These are phyloP conservation scores for Euplexia lucipara DNA, from an alignment of 2,888 invertebrate genomes.

Conservation along the genomic window DNA sequence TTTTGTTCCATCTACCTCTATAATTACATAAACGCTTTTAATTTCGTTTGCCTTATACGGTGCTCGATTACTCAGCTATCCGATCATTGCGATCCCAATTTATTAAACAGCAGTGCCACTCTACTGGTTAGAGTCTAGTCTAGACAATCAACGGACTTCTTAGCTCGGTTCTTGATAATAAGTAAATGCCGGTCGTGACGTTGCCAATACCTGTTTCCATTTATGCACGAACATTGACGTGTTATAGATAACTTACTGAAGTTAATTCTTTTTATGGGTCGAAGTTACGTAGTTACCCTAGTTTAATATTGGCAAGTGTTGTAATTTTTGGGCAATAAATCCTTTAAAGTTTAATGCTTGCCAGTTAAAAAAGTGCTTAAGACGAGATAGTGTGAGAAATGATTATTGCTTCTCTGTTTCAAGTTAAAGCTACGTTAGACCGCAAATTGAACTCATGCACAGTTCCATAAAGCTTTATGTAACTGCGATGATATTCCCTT, in stretches of 20 bases:
- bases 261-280: constrained; percentile 31
- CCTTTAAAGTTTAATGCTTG: background rate
- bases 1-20: constrained; percentile 25
- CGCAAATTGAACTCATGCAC: constrained; percentile 1
- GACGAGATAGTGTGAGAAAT: background rate
- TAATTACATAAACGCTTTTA: constrained; percentile 48
- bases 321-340: constrained; percentile 16
- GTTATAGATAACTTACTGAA: constrained; percentile 54
- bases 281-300: constrained; percentile 33
- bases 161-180: constrained; percentile 72
- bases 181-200: constrained; percentile 77
- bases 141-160: constrained; percentile 71
- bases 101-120: constrained; percentile 60
- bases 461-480: constrained; percentile 37
- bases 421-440: constrained; percentile 8
- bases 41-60: constrained; percentile 55
- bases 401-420: background rate
- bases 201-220: constrained; percentile 73
- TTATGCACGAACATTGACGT: constrained; percentile 61
- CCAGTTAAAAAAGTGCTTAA: background rate
- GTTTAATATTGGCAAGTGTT: constrained; percentile 16
- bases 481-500: constrained; percentile 36
- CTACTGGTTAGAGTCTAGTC: constrained; percentile 60
- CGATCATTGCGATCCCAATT: constrained; percentile 59
- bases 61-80: constrained; percentile 51